Base-by-base conservation (phyloP, 2,797 vertebrate genomes). In the Pagetopsis macropterus region DNA sequence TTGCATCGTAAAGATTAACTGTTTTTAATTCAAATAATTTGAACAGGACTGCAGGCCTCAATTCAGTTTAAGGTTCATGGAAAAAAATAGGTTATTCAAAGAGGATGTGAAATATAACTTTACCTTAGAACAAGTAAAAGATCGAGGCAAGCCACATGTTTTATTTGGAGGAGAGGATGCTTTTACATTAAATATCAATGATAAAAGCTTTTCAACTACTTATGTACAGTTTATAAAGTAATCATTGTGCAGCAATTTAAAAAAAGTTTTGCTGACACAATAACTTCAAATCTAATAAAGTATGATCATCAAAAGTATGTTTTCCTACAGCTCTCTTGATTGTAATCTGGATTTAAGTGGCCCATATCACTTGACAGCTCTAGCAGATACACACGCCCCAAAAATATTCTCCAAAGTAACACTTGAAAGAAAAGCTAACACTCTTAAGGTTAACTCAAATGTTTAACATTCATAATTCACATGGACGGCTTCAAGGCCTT, bases 371-470 rank as follows among this genome's bases (percentile, higher is more conserved):
- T 78, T 84, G 84, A 89, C 88, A 87, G 72, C 65, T 70, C 69
- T 63, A 92, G 88, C 91, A 83, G 90, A 93, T 89, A 90, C 85
- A 94, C 45, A 88, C 92, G 91, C 83, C 19, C 13, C 82, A 89
- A 93, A 48, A 49, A 23, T 0, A n/a, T 8, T 17, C 9, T 33
- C 2, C 43, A 67, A 31, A 15, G 21, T 17, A 37, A 5, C 62
- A 77, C 44, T 52, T 41, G 1, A 62, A 71, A 75, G 11, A 49
- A 64, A 64, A 92, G 65, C 67, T 51, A 51, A 49, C 19, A 72
- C 51, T 69, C 66, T 61, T 16, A 51, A 78, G 37, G 33, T 65
- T 88, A 84, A 88, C 65, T 57, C 71, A 76, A 89, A 91, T 62
- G 75, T 46, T 68, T 61, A 90, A 81, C 87, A 87, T 87, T 54